Evolutionary conservation across 1,140 invertebrate species (phyloP).

Genomic region (Littorina saxatilis): DNA sequence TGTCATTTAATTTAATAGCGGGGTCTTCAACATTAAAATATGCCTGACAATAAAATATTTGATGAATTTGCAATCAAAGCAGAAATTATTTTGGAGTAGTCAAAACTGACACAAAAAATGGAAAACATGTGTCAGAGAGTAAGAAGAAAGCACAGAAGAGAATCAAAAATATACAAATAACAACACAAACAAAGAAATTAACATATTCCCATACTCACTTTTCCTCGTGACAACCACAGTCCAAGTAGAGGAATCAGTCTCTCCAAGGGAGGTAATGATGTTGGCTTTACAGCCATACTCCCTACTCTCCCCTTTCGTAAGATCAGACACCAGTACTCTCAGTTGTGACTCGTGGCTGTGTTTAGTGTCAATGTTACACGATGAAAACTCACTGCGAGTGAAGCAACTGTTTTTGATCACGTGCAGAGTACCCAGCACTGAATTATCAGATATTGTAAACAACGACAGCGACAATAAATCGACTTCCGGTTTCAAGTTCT

Average conservation of each 20-base stretch:
- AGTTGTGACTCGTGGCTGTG: not conserved
- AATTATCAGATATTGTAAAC: not conserved
- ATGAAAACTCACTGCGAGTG: constrained; percentile 9
- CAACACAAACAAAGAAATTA: not conserved
- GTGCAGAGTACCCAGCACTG: constrained; percentile 16
- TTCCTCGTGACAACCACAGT: not conserved
- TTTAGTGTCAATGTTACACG: not conserved
- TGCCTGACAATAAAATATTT: no score
- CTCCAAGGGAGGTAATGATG: not conserved
- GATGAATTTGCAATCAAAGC: no score
- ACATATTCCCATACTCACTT: constrained; percentile 1
- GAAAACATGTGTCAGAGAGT: no score
- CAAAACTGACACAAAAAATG: no score
- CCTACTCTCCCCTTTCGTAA: constrained; percentile 25
- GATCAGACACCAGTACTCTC: constrained; percentile 19
- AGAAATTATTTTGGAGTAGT: no score
- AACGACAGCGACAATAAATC: not conserved
- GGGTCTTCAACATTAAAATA: no score
- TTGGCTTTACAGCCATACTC: constrained; percentile 23
- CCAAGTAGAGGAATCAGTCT: not conserved
- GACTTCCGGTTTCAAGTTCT: constrained; percentile 11
- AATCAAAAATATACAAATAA: not conserved
- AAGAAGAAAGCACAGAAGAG: not conserved
- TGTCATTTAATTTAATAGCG: no score
- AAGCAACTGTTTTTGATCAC: not conserved